Conservation (phyloP, 2,113 vertebrate genomes). For the Pan troglodytes region DNA sequence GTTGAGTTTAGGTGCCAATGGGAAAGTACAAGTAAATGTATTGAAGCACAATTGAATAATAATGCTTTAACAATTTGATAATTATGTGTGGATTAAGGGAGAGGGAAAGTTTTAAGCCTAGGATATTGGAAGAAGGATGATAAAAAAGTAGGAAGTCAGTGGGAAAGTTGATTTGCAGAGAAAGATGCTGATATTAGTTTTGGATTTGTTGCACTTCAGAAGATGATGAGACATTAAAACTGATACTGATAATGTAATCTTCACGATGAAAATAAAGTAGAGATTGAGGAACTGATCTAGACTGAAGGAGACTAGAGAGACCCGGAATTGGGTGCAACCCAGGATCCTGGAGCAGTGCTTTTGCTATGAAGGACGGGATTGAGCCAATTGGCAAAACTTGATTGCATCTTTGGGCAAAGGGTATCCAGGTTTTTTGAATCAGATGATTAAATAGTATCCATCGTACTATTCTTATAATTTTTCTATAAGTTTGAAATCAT, state of each 20-base stretch:
- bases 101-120: background rate
- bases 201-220: background rate
- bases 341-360: background rate
- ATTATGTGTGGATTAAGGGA: background rate
- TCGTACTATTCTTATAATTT: background rate
- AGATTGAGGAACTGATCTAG: background rate
- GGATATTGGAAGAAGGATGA: background rate
- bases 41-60: background rate
- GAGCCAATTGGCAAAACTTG: background rate
- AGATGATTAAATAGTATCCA: too few relatives aligned
- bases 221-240: background rate
- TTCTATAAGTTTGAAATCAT: background rate
- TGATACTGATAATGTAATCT: background rate
- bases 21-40: background rate
- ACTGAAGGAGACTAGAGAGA: background rate
- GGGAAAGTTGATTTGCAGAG: background rate
- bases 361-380: background rate
- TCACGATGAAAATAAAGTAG: background rate
- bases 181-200: background rate
- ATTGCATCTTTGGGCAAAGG: background rate
- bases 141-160: background rate
- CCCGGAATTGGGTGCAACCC: background rate
- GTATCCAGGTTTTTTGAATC: background rate
- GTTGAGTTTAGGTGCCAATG: background rate
- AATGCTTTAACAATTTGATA: background rate